Base-by-base conservation (phyloP, 2,113 vertebrate genomes). In the Apodemus speciosus region DNA sequence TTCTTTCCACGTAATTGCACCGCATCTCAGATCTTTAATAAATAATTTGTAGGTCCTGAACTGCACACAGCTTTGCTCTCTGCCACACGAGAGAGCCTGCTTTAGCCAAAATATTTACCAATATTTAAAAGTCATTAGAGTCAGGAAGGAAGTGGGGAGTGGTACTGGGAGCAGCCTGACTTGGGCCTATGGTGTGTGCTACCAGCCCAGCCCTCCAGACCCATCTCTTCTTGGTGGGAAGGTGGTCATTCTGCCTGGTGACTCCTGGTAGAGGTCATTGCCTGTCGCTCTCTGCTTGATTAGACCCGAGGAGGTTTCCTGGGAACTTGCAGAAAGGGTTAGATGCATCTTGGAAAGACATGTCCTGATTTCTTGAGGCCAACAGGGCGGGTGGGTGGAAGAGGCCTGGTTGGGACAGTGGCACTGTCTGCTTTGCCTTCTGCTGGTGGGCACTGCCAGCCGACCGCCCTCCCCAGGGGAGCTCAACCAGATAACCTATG, bases 51-150 rank as follows among this genome's bases (percentile, higher is more conserved):
- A 97, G 93, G 98, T 97, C 98, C 98, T 98, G 98, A 98, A 98
- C 98, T 98, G 97, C 0, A 96, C 93, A 93, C 58, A 69, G 96
- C 96, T 95, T 73, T 43, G 43, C 97, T 97, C 98, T 98, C 98
- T 96, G 97, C 98, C 98, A 93, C 40, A 51, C 10, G 56, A 56
- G 98, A 98, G 98, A 97, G 98, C 98, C 98, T 98, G 98, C 98
- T 96, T 97, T 93, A 98, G 98, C 98, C 99, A 98, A 98, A 99
- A 98, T 98, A 99, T 98, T 98, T 99, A 98, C 98, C 96, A 96
- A 94, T 95, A 96, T 9, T 95, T 96, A 94, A 91, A 90, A 96
- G 85, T 93, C 95, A 95, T 96, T 88, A 92, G 88, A 95, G 69
- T 80, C 64, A 10, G 86, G 93, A 97, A 79, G 88, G 87, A 79